Evolutionary conservation across 2,888 invertebrate genomes (phyloP).

Genomic region (Cylloceria caligata): DNA sequence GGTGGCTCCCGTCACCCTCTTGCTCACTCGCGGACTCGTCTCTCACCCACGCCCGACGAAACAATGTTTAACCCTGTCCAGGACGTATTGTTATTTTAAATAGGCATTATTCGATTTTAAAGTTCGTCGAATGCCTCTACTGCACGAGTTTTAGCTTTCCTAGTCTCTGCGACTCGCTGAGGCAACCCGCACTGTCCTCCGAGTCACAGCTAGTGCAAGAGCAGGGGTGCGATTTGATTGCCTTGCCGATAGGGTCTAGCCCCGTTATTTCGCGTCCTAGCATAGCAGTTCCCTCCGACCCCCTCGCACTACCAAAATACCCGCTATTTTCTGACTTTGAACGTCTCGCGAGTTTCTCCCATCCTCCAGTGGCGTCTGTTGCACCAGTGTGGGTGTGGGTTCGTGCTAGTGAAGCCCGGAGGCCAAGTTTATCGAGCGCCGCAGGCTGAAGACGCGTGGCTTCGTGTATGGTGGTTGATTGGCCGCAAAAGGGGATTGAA

Average conservation of each 20-base stretch:
- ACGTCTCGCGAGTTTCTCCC: constrained; percentile 36
- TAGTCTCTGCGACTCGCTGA: constrained; percentile 68
- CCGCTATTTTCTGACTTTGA: constrained; percentile 59
- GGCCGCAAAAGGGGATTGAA: constrained; percentile 82
- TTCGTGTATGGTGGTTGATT: constrained; percentile 83
- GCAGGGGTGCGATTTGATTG: constrained; percentile 81
- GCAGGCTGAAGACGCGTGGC: constrained; percentile 76
- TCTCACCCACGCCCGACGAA: constrained; percentile 71
- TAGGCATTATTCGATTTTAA: constrained; percentile 84
- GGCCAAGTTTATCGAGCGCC: constrained; percentile 60
- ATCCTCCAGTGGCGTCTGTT: constrained; percentile 5
- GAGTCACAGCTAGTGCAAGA: constrained; percentile 39
- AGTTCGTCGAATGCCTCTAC: constrained; percentile 82
- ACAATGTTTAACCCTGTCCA: constrained; percentile 83
- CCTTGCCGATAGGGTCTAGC: constrained; percentile 81
- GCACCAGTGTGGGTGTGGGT: constrained; percentile 29
- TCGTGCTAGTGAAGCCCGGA: constrained; percentile 47
- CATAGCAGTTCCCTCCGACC: constrained; percentile 40
- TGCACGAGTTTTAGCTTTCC: constrained; percentile 65
- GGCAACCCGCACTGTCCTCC: background rate
- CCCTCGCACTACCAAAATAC: constrained; percentile 43
- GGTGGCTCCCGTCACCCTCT: constrained; percentile 48
- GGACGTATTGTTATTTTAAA: constrained; percentile 84
- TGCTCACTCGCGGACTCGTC: constrained; percentile 29
- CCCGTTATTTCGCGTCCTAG: constrained; percentile 81